phyloP scores from a whole-genome alignment of 2,888 invertebrate species.

The Antitype chi region DNA sequence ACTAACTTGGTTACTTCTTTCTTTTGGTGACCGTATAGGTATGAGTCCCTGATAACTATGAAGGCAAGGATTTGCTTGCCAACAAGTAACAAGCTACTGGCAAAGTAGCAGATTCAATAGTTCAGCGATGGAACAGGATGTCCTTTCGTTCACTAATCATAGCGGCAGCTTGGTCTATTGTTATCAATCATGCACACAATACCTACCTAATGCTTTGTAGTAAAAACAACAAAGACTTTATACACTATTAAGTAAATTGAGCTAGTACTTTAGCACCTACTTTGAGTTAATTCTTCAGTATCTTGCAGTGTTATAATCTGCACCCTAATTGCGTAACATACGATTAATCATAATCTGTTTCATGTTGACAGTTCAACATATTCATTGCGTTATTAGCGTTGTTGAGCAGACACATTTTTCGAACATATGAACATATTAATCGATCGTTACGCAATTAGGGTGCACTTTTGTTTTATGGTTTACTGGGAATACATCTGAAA shows the following conservation, averaged over 20 bases:
- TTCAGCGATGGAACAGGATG: conserved; percentile 45
- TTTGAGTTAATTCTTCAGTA: not conserved
- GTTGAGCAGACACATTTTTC: no score
- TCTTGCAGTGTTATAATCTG: no score
- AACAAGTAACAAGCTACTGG: not conserved
- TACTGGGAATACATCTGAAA: not conserved
- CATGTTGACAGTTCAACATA: no score
- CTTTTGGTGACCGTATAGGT: no score
- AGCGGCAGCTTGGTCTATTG: conserved; percentile 33
- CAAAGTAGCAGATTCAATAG: conserved; percentile 17
- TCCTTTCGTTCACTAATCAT: conserved; percentile 46
- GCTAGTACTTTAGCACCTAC: not conserved
- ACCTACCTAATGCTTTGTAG: not conserved
- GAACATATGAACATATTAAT: no score
- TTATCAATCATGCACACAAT: conserved; percentile 13
- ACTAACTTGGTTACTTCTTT: no score
- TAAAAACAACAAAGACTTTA: conserved; percentile 18
- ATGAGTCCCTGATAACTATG: not conserved
- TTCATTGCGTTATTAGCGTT: no score
- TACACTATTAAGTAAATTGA: not conserved
- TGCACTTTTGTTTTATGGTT: not conserved
- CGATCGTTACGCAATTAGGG: no score
- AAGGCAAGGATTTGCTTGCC: not conserved
- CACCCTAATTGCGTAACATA: no score
- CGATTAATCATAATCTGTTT: no score